Percentiles rank a stretch among this genome's conserved stretches.
phyloP scores from a whole-genome alignment of 2,888 invertebrate genomes.

The Punctoribates punctum region DNA sequence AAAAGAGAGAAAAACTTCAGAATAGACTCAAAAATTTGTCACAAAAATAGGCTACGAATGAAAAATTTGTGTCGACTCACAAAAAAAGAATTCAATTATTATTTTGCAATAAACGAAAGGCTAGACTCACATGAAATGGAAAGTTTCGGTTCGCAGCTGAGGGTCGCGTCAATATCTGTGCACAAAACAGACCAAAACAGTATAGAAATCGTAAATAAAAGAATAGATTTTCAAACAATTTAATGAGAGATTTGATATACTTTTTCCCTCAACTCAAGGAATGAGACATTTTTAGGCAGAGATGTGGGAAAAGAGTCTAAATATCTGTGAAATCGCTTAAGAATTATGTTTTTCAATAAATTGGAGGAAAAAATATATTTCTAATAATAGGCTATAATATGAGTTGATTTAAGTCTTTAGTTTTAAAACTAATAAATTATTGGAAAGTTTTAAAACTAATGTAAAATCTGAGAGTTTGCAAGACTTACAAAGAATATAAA shows the following conservation, averaged over 20 bases:
- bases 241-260: background rate
- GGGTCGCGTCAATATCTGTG: slow-evolving; percentile 73
- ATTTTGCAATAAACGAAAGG: background rate
- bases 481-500: slow-evolving; percentile 65
- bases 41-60: slow-evolving; percentile 3
- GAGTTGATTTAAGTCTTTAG: background rate
- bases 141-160: slow-evolving; percentile 81
- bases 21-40: background rate
- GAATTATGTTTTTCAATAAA: background rate
- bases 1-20: background rate
- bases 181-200: slow-evolving; percentile 48
- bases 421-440: background rate
- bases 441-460: background rate
- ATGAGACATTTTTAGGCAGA: no score
- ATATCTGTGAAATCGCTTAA: background rate
- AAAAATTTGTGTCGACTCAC: background rate
- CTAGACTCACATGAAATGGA: slow-evolving; percentile 73
- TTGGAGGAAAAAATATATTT: background rate
- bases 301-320: background rate
- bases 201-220: background rate
- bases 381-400: slow-evolving; percentile 21
- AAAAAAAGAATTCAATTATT: background rate
- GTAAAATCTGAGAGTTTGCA: background rate
- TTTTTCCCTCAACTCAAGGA: background rate
- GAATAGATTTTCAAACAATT: background rate